Evolutionary conservation across 37 sponge, comb jelly and placozoan species (phyloP), one percentile per base, ranked within the genome.

Genomic region (Cliona cf. orientalis): DNA sequence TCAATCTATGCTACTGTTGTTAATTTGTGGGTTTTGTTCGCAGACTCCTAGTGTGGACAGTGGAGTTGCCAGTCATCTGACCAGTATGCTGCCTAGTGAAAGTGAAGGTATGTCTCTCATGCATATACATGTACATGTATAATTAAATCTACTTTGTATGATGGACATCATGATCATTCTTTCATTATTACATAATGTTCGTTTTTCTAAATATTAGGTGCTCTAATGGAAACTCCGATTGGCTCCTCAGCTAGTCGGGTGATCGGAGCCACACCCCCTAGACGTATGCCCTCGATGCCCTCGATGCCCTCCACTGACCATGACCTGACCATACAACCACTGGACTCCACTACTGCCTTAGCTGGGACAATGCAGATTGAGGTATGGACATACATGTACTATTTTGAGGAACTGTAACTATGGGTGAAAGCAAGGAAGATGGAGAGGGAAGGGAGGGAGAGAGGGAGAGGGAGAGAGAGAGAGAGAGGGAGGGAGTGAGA

Each of bases 21-120:
- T 35, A 6, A 33, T 69, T 17, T 35, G 3, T 75, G 35, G 34
- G 38, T 33, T 21, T 67, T 23, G 28, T 32, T 31, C 31, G 32
- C 74, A 73, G 74, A 73, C 74, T 73, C 74, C 74, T 43, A 79
- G 67, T 66, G 67, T 41, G 4, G 79, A 79, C 23, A 79, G 79
- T 79, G 79, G 79, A 2, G 22, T 79, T 9, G 67, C 55, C 79
- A 79, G 79, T 26, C 79, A 79, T 22, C 79, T 46, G 3, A 22
- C 55, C 79, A 79, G 79, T 65, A 36, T 44, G 12, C 41, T 66
- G 6, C 62, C 9, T 22, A 66, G 79, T 79, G 53, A 66, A 73
- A 35, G 74, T 73, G 31, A 21, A 19, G 55, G 14, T 49, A 19
- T 49, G 11, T 49, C 17, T 49, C 55, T 17, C 64, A 25, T 25